A percentile compares a stretch with the other conserved stretches of the same genome.
phyloP scores from a whole-genome alignment of 2,797 vertebrate species.

The Lophotriccus pileatus region DNA sequence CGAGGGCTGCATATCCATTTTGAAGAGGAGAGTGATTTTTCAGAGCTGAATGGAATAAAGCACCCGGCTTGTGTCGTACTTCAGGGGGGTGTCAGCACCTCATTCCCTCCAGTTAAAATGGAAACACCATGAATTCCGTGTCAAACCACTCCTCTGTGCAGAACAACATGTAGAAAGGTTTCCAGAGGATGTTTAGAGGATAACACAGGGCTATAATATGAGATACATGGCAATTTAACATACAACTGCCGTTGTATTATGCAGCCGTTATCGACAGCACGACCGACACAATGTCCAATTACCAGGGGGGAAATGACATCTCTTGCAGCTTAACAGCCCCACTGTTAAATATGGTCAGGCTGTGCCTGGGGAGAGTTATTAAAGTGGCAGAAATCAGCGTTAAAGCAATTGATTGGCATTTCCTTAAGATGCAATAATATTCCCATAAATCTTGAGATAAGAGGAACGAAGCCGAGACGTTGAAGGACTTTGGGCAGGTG shows the following conservation, averaged over 20 bases:
- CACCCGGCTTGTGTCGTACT: not conserved
- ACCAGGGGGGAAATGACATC: not conserved
- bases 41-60: not conserved
- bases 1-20: not conserved
- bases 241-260: not conserved
- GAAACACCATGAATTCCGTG: not conserved
- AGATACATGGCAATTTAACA: not conserved
- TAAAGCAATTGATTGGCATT: slow-evolving; percentile 62
- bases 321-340: slow-evolving; percentile 20
- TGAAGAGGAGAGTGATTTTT: not conserved
- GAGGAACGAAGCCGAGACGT: not conserved
- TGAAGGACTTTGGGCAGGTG: not conserved
- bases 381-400: slow-evolving; percentile 35
- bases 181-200: slow-evolving; percentile 15
- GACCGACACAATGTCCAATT: not conserved
- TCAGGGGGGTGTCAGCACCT: not conserved
- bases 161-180: not conserved
- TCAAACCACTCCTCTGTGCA: not conserved
- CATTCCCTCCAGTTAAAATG: not conserved
- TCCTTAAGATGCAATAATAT: slow-evolving; percentile 40
- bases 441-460: slow-evolving; percentile 42
- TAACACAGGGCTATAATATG: not conserved
- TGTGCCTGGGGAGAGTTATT: slow-evolving; percentile 27
- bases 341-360: not conserved
- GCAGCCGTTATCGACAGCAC: not conserved